phyloP scores from a whole-genome alignment of 2,113 vertebrate species.

The Synodontis membranacea region DNA sequence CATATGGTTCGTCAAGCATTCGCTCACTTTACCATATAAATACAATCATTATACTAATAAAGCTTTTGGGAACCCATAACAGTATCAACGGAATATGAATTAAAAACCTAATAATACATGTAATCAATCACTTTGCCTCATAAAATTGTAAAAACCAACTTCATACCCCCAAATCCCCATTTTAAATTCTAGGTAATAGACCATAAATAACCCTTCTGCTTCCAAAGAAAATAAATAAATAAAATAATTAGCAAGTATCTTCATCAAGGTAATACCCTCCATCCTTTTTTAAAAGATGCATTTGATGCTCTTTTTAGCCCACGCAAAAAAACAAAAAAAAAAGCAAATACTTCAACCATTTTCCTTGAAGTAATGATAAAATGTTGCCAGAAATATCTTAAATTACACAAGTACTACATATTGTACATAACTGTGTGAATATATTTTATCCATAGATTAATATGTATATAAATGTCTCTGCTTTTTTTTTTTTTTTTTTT shows the following conservation, averaged over 20 bases:
- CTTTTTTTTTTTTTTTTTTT: conserved; percentile 39
- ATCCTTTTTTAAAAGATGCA: conserved; percentile 43
- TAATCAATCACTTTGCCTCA: not conserved
- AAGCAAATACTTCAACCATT: conserved; percentile 56
- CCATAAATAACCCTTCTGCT: conserved; percentile 39
- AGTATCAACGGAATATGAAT: not conserved
- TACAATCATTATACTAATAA: not conserved
- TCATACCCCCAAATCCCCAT: not conserved
- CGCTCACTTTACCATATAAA: not conserved
- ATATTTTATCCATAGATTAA: conserved; percentile 72
- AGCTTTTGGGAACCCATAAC: not conserved
- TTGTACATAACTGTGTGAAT: conserved; percentile 73
- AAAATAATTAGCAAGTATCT: conserved; percentile 30
- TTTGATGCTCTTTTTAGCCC: conserved; percentile 29
- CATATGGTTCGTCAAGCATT: not conserved
- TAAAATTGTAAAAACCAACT: not conserved
- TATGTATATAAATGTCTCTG: conserved; percentile 86
- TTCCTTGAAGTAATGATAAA: conserved; percentile 77
- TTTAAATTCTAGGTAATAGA: conserved; percentile 33
- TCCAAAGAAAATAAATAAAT: conserved; percentile 51
- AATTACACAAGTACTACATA: conserved; percentile 55
- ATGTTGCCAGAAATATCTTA: conserved; percentile 83
- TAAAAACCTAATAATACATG: not conserved
- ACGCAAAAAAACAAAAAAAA: conserved; percentile 36
- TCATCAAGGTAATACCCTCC: conserved; percentile 6